phyloP scores from a whole-genome alignment of 1,140 invertebrate species.

The Caenorhabditis tropicalis region DNA sequence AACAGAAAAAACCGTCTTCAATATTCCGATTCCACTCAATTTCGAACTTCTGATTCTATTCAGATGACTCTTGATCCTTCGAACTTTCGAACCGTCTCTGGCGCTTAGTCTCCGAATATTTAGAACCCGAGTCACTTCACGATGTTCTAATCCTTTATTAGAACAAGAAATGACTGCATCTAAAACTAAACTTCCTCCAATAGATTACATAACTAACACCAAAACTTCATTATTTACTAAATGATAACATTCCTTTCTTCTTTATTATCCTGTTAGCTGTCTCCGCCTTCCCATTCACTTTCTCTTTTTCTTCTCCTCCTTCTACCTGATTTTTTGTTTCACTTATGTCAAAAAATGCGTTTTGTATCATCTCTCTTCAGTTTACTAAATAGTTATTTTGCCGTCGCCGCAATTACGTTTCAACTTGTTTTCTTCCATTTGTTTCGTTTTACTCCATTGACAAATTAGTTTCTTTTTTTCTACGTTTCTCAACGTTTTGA shows the following conservation, averaged over 20 bases:
- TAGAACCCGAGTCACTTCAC: too few species aligned
- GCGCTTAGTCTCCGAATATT: too few species aligned
- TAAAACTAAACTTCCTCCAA: too few species aligned
- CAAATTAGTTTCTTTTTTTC: background rate
- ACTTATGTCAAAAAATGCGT: background rate
- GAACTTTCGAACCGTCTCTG: too few species aligned
- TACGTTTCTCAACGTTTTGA: too few species aligned
- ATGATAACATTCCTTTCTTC: background rate
- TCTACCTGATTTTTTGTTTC: background rate
- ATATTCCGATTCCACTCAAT: too few species aligned
- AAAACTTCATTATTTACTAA: background rate
- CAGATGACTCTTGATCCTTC: too few species aligned
- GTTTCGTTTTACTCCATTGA: background rate
- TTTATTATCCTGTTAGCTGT: background rate
- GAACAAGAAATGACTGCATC: too few species aligned
- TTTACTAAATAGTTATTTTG: background rate
- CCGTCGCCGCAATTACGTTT: conserved; percentile 28
- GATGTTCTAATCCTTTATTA: too few species aligned
- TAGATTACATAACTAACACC: too few species aligned
- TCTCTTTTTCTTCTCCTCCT: background rate
- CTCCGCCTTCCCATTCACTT: background rate
- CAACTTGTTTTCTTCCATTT: conserved; percentile 11
- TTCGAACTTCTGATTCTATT: too few species aligned
- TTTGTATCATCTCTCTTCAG: background rate
- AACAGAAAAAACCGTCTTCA: too few species aligned